Conservation (phyloP, 2,113 vertebrate genomes). For the Paratilapia polleni region DNA sequence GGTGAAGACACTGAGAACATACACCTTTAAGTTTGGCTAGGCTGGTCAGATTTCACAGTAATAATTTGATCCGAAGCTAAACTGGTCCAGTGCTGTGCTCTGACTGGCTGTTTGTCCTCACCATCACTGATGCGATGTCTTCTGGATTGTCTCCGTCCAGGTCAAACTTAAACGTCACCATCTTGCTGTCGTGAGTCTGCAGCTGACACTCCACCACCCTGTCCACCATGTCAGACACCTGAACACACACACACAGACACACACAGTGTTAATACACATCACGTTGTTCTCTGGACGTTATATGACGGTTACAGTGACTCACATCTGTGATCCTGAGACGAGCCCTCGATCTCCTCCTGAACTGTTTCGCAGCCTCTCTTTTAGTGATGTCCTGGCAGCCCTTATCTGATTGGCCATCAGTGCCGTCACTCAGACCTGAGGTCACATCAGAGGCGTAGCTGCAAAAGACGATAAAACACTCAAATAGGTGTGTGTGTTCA, state of each 20-base stretch:
- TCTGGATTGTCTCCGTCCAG: constrained; percentile 95
- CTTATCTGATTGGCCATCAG: constrained; percentile 84
- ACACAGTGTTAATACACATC: not conserved
- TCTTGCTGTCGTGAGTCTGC: constrained; percentile 95
- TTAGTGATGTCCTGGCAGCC: constrained; percentile 61
- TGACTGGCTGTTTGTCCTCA: constrained; percentile 69
- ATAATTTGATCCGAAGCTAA: not conserved
- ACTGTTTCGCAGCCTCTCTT: constrained; percentile 77
- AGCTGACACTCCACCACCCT: constrained; percentile 95
- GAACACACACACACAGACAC: not conserved
- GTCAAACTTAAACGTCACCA: constrained; percentile 98
- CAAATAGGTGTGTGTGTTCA: not conserved
- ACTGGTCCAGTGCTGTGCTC: not conserved
- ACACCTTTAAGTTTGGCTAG: no score
- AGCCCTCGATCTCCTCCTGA: constrained; percentile 84
- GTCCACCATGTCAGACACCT: constrained; percentile 88
- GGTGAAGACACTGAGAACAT: no score
- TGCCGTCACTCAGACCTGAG: constrained; percentile 88
- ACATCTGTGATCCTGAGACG: constrained; percentile 91
- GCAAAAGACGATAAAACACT: not conserved
- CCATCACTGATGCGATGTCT: constrained; percentile 94
- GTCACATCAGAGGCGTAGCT: constrained; percentile 90
- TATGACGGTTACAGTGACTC: not conserved
- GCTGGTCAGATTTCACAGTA: no score
- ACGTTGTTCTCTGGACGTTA: not conserved